Conservation (phyloP, 2,797 vertebrate genomes). For the Capromys pilorides region DNA sequence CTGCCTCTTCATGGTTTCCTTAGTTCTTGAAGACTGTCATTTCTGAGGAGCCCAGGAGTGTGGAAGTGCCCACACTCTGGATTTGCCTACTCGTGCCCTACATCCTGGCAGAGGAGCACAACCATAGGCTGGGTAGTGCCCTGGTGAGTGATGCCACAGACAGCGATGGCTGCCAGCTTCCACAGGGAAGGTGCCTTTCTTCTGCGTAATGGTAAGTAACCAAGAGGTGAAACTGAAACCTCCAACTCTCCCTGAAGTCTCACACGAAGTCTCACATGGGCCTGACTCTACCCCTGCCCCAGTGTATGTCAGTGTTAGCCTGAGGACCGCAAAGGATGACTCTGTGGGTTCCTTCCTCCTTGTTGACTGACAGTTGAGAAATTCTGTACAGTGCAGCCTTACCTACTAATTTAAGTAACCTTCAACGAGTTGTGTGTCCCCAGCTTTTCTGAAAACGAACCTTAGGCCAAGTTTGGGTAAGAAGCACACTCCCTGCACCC, state of each 20-base stretch:
- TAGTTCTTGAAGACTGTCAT: background rate
- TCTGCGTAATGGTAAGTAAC: background rate
- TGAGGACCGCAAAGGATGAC: background rate
- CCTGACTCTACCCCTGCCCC: fast-evolving
- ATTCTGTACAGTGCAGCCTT: background rate
- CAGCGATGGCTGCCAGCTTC: background rate
- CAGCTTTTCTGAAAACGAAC: background rate
- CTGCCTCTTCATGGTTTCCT: background rate
- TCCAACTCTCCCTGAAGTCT: background rate
- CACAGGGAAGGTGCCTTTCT: background rate
- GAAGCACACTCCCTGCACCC: background rate
- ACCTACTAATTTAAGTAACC: background rate
- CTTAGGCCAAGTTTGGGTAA: background rate
- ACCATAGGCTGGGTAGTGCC: no score
- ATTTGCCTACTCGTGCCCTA: background rate
- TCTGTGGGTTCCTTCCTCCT: background rate
- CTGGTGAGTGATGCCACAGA: fast-evolving
- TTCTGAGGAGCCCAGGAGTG: background rate
- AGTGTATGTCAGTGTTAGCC: no score
- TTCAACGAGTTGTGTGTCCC: background rate
- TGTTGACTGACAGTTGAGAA: background rate
- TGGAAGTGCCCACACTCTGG: background rate
- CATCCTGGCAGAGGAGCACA: background rate
- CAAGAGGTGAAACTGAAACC: background rate
- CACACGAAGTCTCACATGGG: no score